Evolutionary conservation across 2,113 vertebrate genomes (phyloP), one percentile per base, ranked within the genome.

Genomic region (Taurulus bubalis): DNA sequence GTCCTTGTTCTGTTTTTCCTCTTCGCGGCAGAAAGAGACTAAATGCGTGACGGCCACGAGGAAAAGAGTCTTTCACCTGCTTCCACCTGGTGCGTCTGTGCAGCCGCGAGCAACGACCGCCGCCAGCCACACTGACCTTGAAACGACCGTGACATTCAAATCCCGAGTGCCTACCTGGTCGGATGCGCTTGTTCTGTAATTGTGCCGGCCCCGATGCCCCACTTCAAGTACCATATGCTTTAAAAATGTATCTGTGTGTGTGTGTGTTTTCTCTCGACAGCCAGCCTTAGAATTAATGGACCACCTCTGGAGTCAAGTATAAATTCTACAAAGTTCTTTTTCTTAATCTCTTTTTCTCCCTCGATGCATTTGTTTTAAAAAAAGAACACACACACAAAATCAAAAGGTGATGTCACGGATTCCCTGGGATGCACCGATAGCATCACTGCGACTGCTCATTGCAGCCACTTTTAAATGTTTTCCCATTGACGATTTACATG

Each of bases 61-160:
- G 6, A 34, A 68, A 59, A 60, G 18, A 70, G 8, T 63, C 22
- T 51, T 32, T 62, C 38, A 40, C 24, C 58, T 14, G n/a, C 36
- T 65, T 72, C 30, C 55, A 70, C 53, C 70, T 34, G 58, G 60
- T 49, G 45, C 75, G 66, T 59, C 85, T 80, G 68, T 73, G 69
- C 79, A 62, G 75, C 84, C n/a, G 20, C 2, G 75, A 85, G 87
- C 80, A 93, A 82, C 88, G 80, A 89, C 86, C n/a, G 75, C 84
- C n/a, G 20, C 2, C n/a, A n/a, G n/a, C n/a, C n/a, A n/a, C 62
- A 12, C 10, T 53, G 42, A 42, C 49, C 51, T 47, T 63, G 28
- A 6, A 45, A 72, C 66, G 74, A 77, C 47, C 65, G 15, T 75
- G 68, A 75, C 63, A 71, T 80, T 82, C 47, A 69, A 38, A 47